Evolutionary conservation across 1,140 invertebrate genomes (phyloP).

Genomic region (Zeugodacus cucurbitae): DNA sequence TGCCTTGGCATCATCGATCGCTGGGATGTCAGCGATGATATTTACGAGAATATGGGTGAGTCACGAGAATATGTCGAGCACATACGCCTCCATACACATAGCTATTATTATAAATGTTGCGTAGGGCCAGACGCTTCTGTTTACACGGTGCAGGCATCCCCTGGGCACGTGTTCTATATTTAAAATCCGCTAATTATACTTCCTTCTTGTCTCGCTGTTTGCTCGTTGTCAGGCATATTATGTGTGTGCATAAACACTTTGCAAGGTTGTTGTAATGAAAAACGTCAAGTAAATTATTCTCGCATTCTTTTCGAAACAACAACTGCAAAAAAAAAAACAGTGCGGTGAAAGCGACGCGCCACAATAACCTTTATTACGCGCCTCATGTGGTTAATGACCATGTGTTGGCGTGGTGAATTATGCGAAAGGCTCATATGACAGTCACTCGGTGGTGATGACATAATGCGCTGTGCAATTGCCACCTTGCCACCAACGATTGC

Average conservation of each 20-base stretch:
- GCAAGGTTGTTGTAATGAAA: not conserved
- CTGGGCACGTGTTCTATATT: not conserved
- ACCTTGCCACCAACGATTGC: not conserved
- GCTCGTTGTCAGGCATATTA: not conserved
- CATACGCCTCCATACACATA: too few species aligned
- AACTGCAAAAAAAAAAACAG: not conserved
- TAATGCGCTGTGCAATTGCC: not conserved
- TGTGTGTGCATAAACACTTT: not conserved
- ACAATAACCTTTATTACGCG: not conserved
- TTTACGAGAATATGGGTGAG: constrained; percentile 70
- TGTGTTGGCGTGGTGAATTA: not conserved
- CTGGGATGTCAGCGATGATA: constrained; percentile 75
- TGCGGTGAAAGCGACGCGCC: not conserved
- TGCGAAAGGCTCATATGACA: not conserved
- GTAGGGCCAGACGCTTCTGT: not conserved
- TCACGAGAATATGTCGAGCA: constrained; percentile 41
- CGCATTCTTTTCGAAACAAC: not conserved
- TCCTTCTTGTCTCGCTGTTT: not conserved
- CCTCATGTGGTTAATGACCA: not conserved
- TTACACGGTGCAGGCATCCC: not conserved
- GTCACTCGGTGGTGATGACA: not conserved
- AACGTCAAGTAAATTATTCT: not conserved
- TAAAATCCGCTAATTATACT: not conserved
- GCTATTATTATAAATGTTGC: not conserved
- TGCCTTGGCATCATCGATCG: constrained; percentile 73